Conservation (phyloP, 2,888 invertebrate genomes). For the Oxyscelio sp. region DNA sequence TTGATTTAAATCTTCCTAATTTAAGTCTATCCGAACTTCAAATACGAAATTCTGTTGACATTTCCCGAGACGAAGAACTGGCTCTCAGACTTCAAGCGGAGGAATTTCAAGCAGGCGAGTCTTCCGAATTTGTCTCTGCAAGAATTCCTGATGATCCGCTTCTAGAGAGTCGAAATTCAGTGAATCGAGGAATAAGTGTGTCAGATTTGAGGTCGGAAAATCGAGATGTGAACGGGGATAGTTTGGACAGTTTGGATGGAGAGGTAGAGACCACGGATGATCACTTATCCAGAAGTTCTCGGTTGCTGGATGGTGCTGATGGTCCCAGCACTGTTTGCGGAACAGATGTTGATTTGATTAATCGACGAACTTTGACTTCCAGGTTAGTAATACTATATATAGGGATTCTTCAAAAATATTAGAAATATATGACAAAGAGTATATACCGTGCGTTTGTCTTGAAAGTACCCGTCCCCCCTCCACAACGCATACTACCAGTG, state of each 20-base stretch:
- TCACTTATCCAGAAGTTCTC: slow-evolving; percentile 82
- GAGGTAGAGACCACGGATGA: slow-evolving; percentile 71
- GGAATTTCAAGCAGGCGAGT: slow-evolving; percentile 82
- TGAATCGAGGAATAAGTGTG: slow-evolving; percentile 36
- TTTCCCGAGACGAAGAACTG: slow-evolving; percentile 86
- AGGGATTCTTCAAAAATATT: too few species aligned
- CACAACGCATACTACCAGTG: too few species aligned
- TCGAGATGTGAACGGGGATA: slow-evolving; percentile 56
- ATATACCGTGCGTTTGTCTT: too few species aligned
- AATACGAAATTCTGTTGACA: slow-evolving; percentile 71
- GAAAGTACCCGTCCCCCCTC: too few species aligned
- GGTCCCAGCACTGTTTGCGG: slow-evolving; percentile 86
- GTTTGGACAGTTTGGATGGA: slow-evolving; percentile 66
- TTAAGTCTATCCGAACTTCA: slow-evolving; percentile 34
- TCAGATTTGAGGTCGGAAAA: slow-evolving; percentile 72
- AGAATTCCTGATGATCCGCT: slow-evolving; percentile 18
- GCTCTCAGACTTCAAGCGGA: slow-evolving; percentile 86
- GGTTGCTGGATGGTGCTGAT: slow-evolving; percentile 86
- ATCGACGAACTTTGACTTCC: slow-evolving; percentile 84
- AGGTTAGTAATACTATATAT: too few species aligned
- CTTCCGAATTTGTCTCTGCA: slow-evolving; percentile 75
- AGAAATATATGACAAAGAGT: too few species aligned
- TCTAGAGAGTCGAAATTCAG: slow-evolving; percentile 51
- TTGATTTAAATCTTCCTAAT: slow-evolving; percentile 16
- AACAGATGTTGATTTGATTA: slow-evolving; percentile 85